Evolutionary conservation across 2,888 invertebrate species (phyloP).

Genomic region (Platycheirus rosarum): DNA sequence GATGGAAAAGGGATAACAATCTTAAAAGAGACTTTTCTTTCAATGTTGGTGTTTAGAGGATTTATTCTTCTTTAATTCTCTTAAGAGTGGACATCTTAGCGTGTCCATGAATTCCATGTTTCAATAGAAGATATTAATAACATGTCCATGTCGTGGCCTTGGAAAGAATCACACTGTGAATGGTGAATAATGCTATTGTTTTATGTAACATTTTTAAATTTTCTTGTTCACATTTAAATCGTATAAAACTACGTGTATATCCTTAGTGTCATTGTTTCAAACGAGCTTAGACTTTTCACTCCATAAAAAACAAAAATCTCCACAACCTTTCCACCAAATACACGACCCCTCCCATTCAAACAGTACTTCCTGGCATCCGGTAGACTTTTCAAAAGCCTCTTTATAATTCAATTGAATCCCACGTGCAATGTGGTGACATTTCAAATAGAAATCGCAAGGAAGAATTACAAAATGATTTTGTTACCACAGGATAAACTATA

Average conservation of each 20-base stretch:
- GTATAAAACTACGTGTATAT: constrained; percentile 23
- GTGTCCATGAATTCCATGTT: no score
- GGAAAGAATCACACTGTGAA: no score
- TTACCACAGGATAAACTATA: constrained; percentile 12
- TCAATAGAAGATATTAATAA: no score
- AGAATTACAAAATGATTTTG: constrained; percentile 49
- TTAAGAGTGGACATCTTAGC: no score
- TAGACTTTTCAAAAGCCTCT: constrained; percentile 19
- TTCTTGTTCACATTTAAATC: constrained; percentile 34
- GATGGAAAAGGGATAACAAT: not conserved
- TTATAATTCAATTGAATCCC: constrained; percentile 39
- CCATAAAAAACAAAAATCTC: constrained; percentile 33
- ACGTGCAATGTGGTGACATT: constrained; percentile 24
- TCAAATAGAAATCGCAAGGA: constrained; percentile 31
- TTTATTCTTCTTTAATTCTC: constrained; percentile 14
- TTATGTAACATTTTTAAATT: no score
- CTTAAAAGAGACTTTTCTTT: not conserved
- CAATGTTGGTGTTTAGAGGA: constrained; percentile 23
- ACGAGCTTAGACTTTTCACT: constrained; percentile 15
- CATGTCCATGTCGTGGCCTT: no score
- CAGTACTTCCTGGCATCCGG: not conserved
- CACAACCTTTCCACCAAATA: constrained; percentile 6
- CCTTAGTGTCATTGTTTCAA: constrained; percentile 36
- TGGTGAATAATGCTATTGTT: no score
- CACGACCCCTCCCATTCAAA: not conserved